Evolutionary conservation across 2,888 invertebrate species (phyloP), one percentile per base, ranked within the genome.

Genomic region (Caenorhabditis doughertyi): DNA sequence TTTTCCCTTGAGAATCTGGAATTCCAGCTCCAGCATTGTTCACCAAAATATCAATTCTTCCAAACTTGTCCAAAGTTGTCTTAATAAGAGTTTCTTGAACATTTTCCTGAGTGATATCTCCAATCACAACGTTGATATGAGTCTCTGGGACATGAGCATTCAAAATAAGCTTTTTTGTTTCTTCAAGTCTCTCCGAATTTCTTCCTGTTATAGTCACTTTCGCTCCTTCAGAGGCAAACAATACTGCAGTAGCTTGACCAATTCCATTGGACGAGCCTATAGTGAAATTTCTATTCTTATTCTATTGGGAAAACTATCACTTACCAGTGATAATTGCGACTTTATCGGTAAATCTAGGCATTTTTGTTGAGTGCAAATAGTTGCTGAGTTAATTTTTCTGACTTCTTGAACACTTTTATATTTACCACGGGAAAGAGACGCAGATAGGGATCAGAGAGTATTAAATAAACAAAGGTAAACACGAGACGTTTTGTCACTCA

Each of bases 261-360:
- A 85, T 84, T 68, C 85, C 85, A 64, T 84, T 85, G 16, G 83
- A 84, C 7, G 85, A 85, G 18, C 84, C 84, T 84, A 9, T 8
- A 60, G 35, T 35, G 35, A 35, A 35, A 35, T 42, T 29, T 29
- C 16, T 7, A 18, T 18, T n/a, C n/a, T 32, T 32, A 7, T 32
- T 32, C 32, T 32, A 32, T 9, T 32, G 32, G 39, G 9, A 51
- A 29, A 60, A 25, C 16, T 32, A 16, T 16, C 11, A 47, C 74
- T 56, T 4, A 74, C 74, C 74, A 56, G 74, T 74, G 16, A 74
- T 65, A 35, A 74, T 56, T 13, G 74, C 74, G 29, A 74, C 74
- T 74, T 74, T 74, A 32, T 49, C 44, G 11, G 65, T 27, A 58
- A 74, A 74, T n/a, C 74, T 29, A 49, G 74, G n/a, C 74, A 74